Evolutionary conservation across 2,113 vertebrate genomes (phyloP), one percentile per base, ranked within the genome.

Genomic region (Sinocyclocheilus rhinocerous): DNA sequence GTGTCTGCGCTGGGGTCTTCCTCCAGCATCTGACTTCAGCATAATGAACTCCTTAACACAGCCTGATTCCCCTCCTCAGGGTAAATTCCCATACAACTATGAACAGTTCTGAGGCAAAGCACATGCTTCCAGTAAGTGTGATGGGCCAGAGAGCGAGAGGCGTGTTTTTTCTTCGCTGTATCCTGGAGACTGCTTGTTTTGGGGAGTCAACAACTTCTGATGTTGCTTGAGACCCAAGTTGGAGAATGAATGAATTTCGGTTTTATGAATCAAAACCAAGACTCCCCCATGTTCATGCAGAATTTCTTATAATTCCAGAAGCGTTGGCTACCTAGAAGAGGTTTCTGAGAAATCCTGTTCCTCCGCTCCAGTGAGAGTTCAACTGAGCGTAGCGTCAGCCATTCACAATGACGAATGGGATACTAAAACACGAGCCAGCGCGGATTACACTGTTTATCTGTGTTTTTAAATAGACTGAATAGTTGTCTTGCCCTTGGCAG

Each of bases 121-220:
- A 85, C 88, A 87, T 84, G 84, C 84, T 88, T 89, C 78, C 84
- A 65, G 50, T 87, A 83, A 85, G 48, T 77, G 39, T 57, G 65
- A 76, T 50, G 80, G 59, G 70, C 45, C 22, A 85, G 50, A 76
- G 20, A 18, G 78, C 26, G 16, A 42, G 29, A 73, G 85, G 67
- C 75, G 36, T 72, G 36, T 87, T 88, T 85, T 89, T 87, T 55
- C 83, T 55, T 61, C 8, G 13, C 75, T n/a, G 84, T 89, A 84
- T 89, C 89, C 86, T 83, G 70, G 89, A 76, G 52, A 88, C 87
- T 75, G 79, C 73, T 87, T 88, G 87, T 90, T 90, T 88, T 86
- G 83, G 76, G 72, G 87, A 88, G 65, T 88, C 87, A 90, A 90
- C 89, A 90, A 83, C 73, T 26, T 83, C 65, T 69, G 39, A 81